Evolutionary conservation across 2,797 vertebrate genomes (phyloP), one percentile per base, ranked within the genome.

Genomic region (Novumbra hubbsi): DNA sequence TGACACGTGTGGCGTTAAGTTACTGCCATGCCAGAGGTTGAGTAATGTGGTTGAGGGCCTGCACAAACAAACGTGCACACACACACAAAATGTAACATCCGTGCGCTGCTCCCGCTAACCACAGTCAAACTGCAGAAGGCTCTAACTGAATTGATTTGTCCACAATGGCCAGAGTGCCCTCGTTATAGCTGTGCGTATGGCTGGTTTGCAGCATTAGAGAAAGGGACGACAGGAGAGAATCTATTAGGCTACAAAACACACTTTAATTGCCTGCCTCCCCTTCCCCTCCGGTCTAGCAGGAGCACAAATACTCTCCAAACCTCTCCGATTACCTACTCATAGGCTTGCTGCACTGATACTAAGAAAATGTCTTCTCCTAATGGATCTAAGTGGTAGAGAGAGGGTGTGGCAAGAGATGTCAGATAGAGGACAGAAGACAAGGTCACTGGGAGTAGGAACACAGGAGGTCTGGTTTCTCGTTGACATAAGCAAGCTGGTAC

Each of bases 251-350:
- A 71, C 76, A 75, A 83, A 85, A 84, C 78, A 74, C 66, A 79
- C 77, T 86, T 74, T 75, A 78, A 91, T 80, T 85, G 76, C 52
- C 69, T 70, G 78, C 68, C 21, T 86, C 82, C 80, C 81, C 86
- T 83, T 73, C 86, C 85, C 78, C 79, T 38, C 34, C 34, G 5
- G 34, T 85, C 63, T 52, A 82, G 81, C 79, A 74, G 72, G 41
- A 82, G 71, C 83, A 83, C 71, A 66, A 55, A 80, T 49, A 76
- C 70, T 76, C 73, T 79, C 81, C 76, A 57, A 76, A 77, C 70
- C 73, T 67, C 81, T 72, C 72, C 17, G 68, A 30, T 49, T 82
- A 74, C 79, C 74, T 57, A 34, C 34, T 68, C 71, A 81, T 76
- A 70, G 49, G 48, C 30, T 80, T 62, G 75, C 78, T 72, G 49